Evolutionary conservation across 2,797 vertebrate species (phyloP).

Genomic region (Darevskia mixta): DNA sequence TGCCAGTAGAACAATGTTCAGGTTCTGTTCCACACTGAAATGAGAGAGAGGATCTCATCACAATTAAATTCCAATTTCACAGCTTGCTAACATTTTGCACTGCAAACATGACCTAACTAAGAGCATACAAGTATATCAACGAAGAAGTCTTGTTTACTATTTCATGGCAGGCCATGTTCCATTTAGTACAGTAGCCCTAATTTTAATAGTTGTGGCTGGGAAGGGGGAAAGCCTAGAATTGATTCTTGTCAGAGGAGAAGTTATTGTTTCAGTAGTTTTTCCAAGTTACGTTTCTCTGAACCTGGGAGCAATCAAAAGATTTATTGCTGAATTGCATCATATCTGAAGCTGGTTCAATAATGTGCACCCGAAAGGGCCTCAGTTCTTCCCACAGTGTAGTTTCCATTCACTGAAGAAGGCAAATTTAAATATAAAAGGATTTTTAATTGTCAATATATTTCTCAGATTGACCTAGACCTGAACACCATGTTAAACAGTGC

Average conservation of each 20-base stretch:
- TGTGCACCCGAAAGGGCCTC: neutral
- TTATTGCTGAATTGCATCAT: conserved; percentile 19
- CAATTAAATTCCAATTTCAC: conserved; percentile 60
- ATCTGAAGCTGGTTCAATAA: conserved; percentile 13
- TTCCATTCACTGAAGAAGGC: neutral
- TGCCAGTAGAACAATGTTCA: conserved; percentile 9
- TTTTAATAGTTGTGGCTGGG: neutral
- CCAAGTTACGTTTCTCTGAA: conserved; percentile 18
- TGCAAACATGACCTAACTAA: conserved; percentile 19
- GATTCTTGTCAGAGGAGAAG: conserved; percentile 38
- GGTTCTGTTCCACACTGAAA: neutral
- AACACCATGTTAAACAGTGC: neutral
- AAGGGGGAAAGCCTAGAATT: conserved; percentile 19
- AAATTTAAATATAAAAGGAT: conserved; percentile 10
- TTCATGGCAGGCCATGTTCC: neutral
- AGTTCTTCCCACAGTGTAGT: neutral
- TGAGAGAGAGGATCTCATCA: conserved; percentile 41
- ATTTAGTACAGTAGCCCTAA: neutral
- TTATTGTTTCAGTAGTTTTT: conserved; percentile 39
- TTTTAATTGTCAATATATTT: neutral
- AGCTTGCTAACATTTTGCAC: conserved; percentile 25
- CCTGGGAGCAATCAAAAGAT: conserved; percentile 47
- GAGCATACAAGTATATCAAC: neutral
- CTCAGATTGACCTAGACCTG: neutral
- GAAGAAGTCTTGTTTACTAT: conserved; percentile 9